phyloP scores from a whole-genome alignment of 2,113 vertebrate genomes.

The Strigops habroptila region DNA sequence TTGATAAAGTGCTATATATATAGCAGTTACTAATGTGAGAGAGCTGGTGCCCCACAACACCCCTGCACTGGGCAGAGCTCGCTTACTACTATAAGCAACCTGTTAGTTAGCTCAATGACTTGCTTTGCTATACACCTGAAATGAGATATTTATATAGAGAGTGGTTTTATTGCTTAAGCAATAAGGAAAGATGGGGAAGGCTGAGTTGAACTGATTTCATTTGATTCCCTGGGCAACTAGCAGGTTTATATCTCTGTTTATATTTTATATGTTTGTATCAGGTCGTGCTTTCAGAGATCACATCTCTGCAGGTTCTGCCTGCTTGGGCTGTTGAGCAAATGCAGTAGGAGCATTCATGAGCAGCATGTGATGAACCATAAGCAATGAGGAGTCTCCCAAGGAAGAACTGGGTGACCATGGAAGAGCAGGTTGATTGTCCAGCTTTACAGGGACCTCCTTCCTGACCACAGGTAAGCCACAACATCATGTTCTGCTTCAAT shows the following conservation, averaged over 20 bases:
- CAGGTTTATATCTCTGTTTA: background rate
- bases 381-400: background rate
- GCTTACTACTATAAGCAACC: fast-evolving
- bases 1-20: background rate
- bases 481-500: fast-evolving
- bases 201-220: background rate
- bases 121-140: background rate
- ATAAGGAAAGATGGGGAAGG: background rate
- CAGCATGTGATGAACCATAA: background rate
- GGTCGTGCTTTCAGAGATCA: background rate
- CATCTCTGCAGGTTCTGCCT: background rate
- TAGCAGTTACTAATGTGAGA: fast-evolving
- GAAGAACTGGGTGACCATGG: background rate
- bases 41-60: too few species aligned
- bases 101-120: background rate
- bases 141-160: background rate
- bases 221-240: background rate
- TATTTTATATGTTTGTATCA: background rate
- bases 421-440: background rate
- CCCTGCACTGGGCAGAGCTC: background rate
- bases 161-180: background rate
- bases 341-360: background rate
- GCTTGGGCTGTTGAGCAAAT: background rate
- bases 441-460: background rate
- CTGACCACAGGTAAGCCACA: background rate